Conservation (phyloP, 2,888 invertebrate genomes). For the Dastarcus helophoroides region DNA sequence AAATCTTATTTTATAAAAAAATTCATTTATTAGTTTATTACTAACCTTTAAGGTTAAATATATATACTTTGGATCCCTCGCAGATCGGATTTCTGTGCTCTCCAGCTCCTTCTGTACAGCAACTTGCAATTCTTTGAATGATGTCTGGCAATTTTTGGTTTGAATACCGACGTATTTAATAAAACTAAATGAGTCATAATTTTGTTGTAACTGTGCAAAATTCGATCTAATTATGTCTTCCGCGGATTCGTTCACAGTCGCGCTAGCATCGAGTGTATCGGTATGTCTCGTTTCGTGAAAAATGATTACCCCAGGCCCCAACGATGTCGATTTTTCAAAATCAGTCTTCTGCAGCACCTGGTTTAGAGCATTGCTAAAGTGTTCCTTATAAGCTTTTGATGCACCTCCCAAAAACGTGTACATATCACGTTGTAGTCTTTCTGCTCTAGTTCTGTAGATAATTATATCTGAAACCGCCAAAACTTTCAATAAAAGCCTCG, state of each 20-base stretch:
- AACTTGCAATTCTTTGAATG: constrained; percentile 47
- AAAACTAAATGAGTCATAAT: constrained; percentile 61
- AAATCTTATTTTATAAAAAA: constrained; percentile 5
- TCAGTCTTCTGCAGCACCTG: constrained; percentile 22
- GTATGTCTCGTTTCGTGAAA: constrained; percentile 73
- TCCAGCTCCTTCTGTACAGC: constrained; percentile 51
- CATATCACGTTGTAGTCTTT: constrained; percentile 63
- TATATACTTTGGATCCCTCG: constrained; percentile 53
- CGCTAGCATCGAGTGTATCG: constrained; percentile 47
- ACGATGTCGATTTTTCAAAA: constrained; percentile 17
- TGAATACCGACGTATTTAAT: constrained; percentile 56
- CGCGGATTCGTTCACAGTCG: constrained; percentile 45
- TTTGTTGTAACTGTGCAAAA: constrained; percentile 50
- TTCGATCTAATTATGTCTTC: constrained; percentile 50
- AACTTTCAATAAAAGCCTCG: constrained; percentile 61
- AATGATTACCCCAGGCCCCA: constrained; percentile 62
- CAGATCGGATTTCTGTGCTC: constrained; percentile 59
- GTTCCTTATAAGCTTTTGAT: constrained; percentile 59
- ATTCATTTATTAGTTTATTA: no score
- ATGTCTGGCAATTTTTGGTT: constrained; percentile 42
- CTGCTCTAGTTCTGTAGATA: constrained; percentile 63
- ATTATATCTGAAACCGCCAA: constrained; percentile 74
- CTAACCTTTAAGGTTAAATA: constrained; percentile 54
- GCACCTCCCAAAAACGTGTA: constrained; percentile 67
- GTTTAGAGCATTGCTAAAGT: constrained; percentile 52